Evolutionary conservation across 2,113 vertebrate species (phyloP), one percentile per base, ranked within the genome.

Genomic region (Platichthys flesus): DNA sequence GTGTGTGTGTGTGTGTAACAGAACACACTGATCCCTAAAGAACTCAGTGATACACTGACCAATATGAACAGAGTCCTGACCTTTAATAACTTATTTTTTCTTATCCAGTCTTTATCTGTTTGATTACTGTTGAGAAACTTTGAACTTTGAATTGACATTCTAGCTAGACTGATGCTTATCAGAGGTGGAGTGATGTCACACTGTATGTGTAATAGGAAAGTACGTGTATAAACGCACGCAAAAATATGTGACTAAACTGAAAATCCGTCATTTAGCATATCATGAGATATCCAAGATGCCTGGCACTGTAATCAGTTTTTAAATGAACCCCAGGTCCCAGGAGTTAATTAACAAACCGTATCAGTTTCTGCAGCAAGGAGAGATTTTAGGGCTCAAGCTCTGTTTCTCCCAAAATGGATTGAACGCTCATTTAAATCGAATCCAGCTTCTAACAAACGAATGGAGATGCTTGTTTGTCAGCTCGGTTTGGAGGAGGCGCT

Each of bases 301-400:
- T 37, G 4, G n/a, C 31, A 52, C n/a, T 16, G 60, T 23, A 57
- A 52, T 68, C 20, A 47, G 13, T 6, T 72, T 69, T 76, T 75
- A 67, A 74, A 79, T 61, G 21, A 81, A 79, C 66, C 37, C 4
- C 23, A 52, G 73, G 71, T 70, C 74, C 12, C 7, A 23, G 2
- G 54, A 80, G 71, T 81, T 85, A 69, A 90, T 82, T 82, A 72
- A 82, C 67, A 80, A 59, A 66, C 61, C 42, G 69, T 80, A 80
- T 88, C 79, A 47, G 47, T 67, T 71, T 65, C 63, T 57, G 56
- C 74, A 78, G 67, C 47, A 28, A 57, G 35, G 66, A 73, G 6
- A 16, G 71, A 64, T 47, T 54, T 40, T 14, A 23, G 21, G 23
- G 26, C 57, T 76, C 52, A 20, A 58, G 24, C 42, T 60, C 7